phyloP scores from a whole-genome alignment of 2,797 vertebrate species.

The Bradypus variegatus region DNA sequence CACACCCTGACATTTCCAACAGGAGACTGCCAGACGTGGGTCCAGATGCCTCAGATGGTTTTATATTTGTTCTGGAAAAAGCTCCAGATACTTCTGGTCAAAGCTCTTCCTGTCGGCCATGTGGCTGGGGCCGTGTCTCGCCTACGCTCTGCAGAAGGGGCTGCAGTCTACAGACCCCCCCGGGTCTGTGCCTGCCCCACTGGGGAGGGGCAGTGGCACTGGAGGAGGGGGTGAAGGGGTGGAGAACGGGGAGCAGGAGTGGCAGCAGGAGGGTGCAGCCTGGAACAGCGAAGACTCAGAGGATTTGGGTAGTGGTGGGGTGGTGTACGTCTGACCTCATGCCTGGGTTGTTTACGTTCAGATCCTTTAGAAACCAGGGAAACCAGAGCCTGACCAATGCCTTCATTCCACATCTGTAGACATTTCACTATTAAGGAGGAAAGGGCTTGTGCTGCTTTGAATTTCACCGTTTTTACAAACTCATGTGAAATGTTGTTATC shows the following conservation, averaged over 20 bases:
- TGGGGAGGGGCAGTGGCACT: background rate
- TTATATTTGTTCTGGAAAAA: conserved; percentile 60
- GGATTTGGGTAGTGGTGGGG: background rate
- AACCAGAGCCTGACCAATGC: background rate
- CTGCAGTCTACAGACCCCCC: background rate
- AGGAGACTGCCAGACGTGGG: background rate
- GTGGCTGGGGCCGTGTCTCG: background rate
- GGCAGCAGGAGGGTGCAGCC: background rate
- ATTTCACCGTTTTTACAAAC: background rate
- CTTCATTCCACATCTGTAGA: background rate
- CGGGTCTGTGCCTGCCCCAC: background rate
- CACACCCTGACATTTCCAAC: conserved; percentile 46
- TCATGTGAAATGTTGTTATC: background rate
- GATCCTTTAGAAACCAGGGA: background rate
- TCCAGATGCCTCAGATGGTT: conserved; percentile 40
- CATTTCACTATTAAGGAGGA: background rate
- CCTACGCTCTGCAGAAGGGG: background rate
- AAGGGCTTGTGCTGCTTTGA: background rate
- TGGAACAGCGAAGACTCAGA: background rate
- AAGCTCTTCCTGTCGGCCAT: conserved; percentile 29
- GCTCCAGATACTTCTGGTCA: conserved; percentile 56
- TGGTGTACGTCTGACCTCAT: background rate
- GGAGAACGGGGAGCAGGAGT: background rate
- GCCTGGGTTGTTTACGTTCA: background rate
- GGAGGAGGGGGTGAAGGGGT: background rate